Percentiles rank a stretch among this genome's conserved stretches.
Conservation (phyloP, 2,888 invertebrate genomes). For the Drosophila nr. perissopoda region DNA sequence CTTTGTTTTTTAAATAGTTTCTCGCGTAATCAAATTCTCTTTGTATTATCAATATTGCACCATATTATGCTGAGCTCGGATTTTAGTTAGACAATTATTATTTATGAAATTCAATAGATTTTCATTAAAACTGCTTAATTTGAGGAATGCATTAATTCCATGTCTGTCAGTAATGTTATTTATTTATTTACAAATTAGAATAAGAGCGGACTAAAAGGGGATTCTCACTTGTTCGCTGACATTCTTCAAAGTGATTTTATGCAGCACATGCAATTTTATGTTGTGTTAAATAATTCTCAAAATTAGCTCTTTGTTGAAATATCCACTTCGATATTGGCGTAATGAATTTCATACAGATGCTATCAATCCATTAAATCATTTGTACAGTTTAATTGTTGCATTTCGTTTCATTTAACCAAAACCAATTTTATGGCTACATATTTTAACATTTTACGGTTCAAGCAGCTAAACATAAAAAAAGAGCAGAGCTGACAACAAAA, state of each 20-base stretch:
- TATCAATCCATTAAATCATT: slow-evolving; percentile 60
- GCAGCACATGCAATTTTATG: not conserved
- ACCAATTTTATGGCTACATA: slow-evolving; percentile 77
- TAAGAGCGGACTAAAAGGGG: not conserved
- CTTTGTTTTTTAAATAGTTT: not conserved
- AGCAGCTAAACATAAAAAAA: slow-evolving; percentile 14
- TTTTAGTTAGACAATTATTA: not conserved
- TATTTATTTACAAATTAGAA: not conserved
- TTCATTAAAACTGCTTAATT: not conserved
- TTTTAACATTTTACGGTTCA: slow-evolving; percentile 58
- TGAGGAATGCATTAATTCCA: not conserved
- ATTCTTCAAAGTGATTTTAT: slow-evolving; percentile 7
- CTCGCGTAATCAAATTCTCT: not conserved
- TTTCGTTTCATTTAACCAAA: slow-evolving; percentile 56
- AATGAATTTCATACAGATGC: slow-evolving; percentile 7
- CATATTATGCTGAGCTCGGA: not conserved
- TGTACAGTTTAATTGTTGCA: slow-evolving; percentile 54
- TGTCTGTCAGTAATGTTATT: not conserved
- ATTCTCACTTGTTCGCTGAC: not conserved
- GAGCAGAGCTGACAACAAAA: slow-evolving; percentile 33
- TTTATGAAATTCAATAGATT: not conserved
- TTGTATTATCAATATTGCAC: not conserved
- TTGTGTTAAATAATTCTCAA: slow-evolving; percentile 29
- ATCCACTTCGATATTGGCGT: slow-evolving; percentile 8
- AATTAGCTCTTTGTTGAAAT: slow-evolving; percentile 34